Evolutionary conservation across 2,113 vertebrate genomes (phyloP).

Genomic region (Vireo altiloquus): DNA sequence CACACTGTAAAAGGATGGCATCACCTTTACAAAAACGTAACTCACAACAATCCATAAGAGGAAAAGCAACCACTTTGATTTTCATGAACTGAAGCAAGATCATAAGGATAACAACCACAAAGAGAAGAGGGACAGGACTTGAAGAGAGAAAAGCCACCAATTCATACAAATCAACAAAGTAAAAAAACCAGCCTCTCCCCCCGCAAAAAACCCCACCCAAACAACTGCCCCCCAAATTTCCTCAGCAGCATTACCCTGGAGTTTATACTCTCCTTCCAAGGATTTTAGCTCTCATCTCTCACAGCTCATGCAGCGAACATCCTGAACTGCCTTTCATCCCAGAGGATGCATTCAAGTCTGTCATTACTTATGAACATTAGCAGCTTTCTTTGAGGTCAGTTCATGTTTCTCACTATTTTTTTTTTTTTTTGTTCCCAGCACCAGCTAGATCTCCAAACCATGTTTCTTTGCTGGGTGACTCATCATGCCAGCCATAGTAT

Average conservation of each 20-base stretch:
- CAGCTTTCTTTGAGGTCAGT: neutral
- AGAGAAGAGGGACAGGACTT: neutral
- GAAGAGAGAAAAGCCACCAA: neutral
- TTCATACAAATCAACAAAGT: neutral
- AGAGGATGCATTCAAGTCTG: neutral
- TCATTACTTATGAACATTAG: neutral
- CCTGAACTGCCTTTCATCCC: neutral
- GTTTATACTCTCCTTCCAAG: neutral
- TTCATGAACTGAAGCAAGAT: neutral
- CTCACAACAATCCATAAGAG: neutral
- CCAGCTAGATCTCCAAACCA: neutral
- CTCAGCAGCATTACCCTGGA: neutral
- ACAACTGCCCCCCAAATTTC: neutral
- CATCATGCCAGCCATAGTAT: neutral
- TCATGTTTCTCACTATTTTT: neutral
- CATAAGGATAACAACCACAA: neutral
- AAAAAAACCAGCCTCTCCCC: rapidly evolving
- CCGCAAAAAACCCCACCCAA: rapidly evolving
- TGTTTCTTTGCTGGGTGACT: neutral
- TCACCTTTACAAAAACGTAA: neutral
- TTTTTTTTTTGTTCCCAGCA: neutral
- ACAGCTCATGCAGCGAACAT: neutral
- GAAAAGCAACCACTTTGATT: neutral
- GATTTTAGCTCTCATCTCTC: neutral
- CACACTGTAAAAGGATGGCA: neutral